Conservation (phyloP, 2,797 vertebrate genomes). For the Spondyliosoma cantharus region DNA sequence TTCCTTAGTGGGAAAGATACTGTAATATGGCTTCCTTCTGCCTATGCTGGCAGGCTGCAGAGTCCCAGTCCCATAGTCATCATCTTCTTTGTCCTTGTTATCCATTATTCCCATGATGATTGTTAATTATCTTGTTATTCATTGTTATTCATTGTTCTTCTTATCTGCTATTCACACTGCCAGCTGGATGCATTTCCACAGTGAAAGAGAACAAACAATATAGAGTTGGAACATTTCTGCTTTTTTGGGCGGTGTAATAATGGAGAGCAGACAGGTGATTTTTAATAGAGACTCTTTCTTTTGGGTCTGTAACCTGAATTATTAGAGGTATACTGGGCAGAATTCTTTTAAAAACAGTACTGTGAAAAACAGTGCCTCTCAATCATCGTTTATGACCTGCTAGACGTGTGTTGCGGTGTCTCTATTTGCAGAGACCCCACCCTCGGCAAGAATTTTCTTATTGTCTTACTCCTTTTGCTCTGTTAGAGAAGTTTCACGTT, state of each 20-base stretch:
- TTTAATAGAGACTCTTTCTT: background rate
- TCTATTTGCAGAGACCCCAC: too few species aligned
- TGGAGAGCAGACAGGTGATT: background rate
- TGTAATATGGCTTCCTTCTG: conserved; percentile 13
- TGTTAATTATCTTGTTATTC: background rate
- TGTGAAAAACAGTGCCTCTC: too few species aligned
- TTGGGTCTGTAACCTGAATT: background rate
- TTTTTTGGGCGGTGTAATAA: background rate
- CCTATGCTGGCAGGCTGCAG: conserved; percentile 10
- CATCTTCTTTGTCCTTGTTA: conserved; percentile 11
- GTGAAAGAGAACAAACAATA: background rate
- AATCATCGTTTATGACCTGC: too few species aligned
- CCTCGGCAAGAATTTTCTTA: too few species aligned
- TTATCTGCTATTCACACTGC: background rate
- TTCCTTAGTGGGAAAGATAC: conserved; percentile 16
- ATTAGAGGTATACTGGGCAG: too few species aligned
- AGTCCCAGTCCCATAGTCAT: conserved; percentile 6
- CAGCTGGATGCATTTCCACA: conserved; percentile 31
- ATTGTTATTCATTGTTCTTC: conserved; percentile 19
- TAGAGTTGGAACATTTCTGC: background rate
- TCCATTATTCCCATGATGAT: conserved; percentile 26
- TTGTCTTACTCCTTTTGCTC: too few species aligned
- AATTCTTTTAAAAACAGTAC: too few species aligned
- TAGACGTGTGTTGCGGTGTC: too few species aligned
- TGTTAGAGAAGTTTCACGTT: too few species aligned